Percentiles rank a stretch among this genome's conserved stretches.
Evolutionary conservation across 2,113 vertebrate genomes (phyloP).

Genomic region (Phrynosoma blainvillii): DNA sequence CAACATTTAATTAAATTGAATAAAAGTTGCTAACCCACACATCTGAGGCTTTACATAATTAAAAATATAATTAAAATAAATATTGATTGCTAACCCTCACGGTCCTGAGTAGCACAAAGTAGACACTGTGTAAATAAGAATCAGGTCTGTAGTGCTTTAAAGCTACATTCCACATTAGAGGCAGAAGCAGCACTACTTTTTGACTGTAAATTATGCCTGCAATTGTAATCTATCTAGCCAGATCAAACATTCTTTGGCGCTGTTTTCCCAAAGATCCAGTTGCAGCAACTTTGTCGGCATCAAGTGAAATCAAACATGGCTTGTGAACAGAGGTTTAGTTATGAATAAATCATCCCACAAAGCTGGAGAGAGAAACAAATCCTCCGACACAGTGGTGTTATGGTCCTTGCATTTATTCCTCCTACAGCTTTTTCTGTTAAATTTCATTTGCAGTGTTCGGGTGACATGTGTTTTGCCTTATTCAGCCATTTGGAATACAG

Average conservation of each 20-base stretch:
- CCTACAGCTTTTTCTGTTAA: conserved; percentile 68
- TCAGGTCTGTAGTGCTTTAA: conserved; percentile 55
- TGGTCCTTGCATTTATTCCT: conserved; percentile 72
- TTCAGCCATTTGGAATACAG: conserved; percentile 83
- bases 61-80: not conserved
- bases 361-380: conserved; percentile 59
- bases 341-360: conserved; percentile 76
- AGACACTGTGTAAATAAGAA: conserved; percentile 56
- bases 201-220: conserved; percentile 65
- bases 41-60: not conserved
- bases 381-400: conserved; percentile 64
- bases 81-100: not conserved
- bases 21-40: too few relatives aligned
- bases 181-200: conserved; percentile 66
- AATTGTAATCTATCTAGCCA: conserved; percentile 68
- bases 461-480: conserved; percentile 84
- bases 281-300: conserved; percentile 68
- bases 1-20: too few relatives aligned
- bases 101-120: not conserved
- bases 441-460: conserved; percentile 71
- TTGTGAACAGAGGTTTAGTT: conserved; percentile 74
- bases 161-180: conserved; percentile 56
- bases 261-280: conserved; percentile 59
- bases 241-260: conserved; percentile 67
- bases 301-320: conserved; percentile 71